Evolutionary conservation across 2,797 vertebrate genomes (phyloP).

Genomic region (Centroberyx gerrardi): DNA sequence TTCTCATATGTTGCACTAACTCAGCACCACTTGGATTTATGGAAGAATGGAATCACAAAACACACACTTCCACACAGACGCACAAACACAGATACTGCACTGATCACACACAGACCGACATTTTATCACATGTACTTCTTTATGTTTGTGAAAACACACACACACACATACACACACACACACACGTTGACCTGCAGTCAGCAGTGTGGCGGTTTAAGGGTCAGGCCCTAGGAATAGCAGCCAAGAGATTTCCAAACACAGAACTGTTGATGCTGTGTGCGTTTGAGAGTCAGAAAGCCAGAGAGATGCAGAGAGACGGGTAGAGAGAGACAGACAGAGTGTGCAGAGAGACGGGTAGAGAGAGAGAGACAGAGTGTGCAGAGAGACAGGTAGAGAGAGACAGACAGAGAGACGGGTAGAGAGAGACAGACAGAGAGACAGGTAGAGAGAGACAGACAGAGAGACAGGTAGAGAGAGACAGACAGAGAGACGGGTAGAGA

Average conservation of each 20-base stretch:
- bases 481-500: too few species aligned
- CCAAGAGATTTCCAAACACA: conserved; percentile 5
- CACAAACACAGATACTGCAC: conserved; percentile 35
- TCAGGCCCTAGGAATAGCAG: conserved; percentile 28
- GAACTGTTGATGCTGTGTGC: not conserved
- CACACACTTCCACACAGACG: conserved; percentile 45
- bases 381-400: not conserved
- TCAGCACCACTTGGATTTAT: conserved; percentile 79
- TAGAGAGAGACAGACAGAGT: conserved; percentile 20
- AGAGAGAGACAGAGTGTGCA: not conserved
- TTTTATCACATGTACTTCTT: conserved; percentile 44
- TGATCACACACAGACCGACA: conserved; percentile 35
- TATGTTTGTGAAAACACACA: conserved; percentile 35
- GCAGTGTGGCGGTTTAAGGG: conserved; percentile 13
- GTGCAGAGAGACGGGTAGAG: not conserved
- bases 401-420: conserved; percentile 1
- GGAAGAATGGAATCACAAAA: conserved; percentile 66
- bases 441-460: too few species aligned
- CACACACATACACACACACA: conserved; percentile 3
- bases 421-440: too few species aligned
- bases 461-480: too few species aligned
- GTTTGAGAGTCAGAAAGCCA: conserved; percentile 15
- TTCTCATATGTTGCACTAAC: conserved; percentile 67
- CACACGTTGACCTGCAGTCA: conserved; percentile 22
- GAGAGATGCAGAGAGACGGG: not conserved